Conservation (phyloP, 2,888 invertebrate species). For the Agrotis clavis region DNA sequence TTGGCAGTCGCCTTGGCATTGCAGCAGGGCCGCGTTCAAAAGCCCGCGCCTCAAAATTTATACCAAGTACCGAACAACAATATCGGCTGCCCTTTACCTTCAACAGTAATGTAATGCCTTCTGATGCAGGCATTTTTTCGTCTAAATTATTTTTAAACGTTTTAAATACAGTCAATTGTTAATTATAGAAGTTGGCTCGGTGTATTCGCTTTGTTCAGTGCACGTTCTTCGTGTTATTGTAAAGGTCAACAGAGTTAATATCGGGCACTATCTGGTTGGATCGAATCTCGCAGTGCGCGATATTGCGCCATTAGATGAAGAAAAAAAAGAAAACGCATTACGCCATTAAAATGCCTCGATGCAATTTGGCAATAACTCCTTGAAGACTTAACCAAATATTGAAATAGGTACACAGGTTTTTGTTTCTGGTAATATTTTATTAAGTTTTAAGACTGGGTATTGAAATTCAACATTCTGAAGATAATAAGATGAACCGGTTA, state of each 20-base stretch:
- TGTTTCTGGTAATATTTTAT: neutral
- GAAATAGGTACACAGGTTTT: conserved; percentile 8
- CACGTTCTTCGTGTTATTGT: conserved; percentile 62
- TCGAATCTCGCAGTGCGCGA: conserved; percentile 53
- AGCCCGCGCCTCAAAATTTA: conserved; percentile 79
- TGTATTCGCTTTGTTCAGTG: conserved; percentile 67
- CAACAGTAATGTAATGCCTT: conserved; percentile 36
- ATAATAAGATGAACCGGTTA: too few relatives aligned
- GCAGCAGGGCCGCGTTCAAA: conserved; percentile 81
- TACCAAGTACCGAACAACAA: conserved; percentile 63
- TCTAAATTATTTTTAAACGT: conserved; percentile 70
- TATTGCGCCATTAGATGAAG: conserved; percentile 59
- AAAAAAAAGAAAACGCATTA: conserved; percentile 52
- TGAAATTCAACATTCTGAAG: too few relatives aligned
- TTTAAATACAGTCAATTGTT: conserved; percentile 65
- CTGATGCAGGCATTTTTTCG: conserved; percentile 51
- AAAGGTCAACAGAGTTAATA: conserved; percentile 70
- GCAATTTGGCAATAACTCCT: conserved; percentile 47
- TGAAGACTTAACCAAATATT: conserved; percentile 43
- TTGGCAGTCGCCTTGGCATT: conserved; percentile 90
- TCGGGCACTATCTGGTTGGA: conserved; percentile 63
- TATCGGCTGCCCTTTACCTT: conserved; percentile 65
- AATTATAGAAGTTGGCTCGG: conserved; percentile 73
- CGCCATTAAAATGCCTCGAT: conserved; percentile 44
- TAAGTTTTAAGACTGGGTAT: neutral